Evolutionary conservation across 1,140 invertebrate species (phyloP).

Genomic region (Drosophila orena): DNA sequence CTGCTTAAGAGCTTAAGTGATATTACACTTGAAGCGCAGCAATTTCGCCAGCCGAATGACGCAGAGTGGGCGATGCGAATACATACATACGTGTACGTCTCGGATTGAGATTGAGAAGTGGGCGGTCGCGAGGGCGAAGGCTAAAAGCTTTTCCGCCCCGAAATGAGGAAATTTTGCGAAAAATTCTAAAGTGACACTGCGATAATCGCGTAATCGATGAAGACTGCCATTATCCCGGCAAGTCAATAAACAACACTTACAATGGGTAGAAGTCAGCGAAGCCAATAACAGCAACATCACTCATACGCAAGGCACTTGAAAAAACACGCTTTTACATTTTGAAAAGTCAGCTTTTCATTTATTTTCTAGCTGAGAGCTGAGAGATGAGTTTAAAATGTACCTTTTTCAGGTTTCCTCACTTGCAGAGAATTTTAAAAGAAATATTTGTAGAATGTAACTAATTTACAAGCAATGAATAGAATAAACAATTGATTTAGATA

Average conservation of each 20-base stretch:
- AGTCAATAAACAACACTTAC: slow-evolving; percentile 74
- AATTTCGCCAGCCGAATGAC: slow-evolving; percentile 72
- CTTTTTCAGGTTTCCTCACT: no score
- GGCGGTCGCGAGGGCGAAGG: slow-evolving; percentile 22
- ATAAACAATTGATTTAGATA: no score
- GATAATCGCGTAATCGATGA: slow-evolving; percentile 83
- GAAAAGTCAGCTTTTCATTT: background rate
- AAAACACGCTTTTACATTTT: background rate
- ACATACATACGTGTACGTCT: slow-evolving; percentile 19
- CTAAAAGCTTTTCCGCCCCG: slow-evolving; percentile 75
- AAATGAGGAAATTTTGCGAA: slow-evolving; percentile 66
- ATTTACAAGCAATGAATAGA: no score
- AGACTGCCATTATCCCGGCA: slow-evolving; percentile 75
- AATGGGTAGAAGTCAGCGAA: slow-evolving; percentile 50
- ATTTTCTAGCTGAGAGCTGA: no score
- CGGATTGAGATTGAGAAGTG: slow-evolving; percentile 2
- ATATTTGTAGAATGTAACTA: no score
- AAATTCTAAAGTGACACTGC: slow-evolving; percentile 78
- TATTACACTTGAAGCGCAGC: slow-evolving; percentile 79
- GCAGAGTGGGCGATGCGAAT: slow-evolving; percentile 29
- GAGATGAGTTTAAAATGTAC: no score
- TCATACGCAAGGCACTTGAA: slow-evolving; percentile 10
- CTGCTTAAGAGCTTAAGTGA: slow-evolving; percentile 82
- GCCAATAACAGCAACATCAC: slow-evolving; percentile 55
- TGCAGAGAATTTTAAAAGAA: no score